Evolutionary conservation across 2,797 vertebrate species (phyloP).

Genomic region (Philypnodon macrostomus): DNA sequence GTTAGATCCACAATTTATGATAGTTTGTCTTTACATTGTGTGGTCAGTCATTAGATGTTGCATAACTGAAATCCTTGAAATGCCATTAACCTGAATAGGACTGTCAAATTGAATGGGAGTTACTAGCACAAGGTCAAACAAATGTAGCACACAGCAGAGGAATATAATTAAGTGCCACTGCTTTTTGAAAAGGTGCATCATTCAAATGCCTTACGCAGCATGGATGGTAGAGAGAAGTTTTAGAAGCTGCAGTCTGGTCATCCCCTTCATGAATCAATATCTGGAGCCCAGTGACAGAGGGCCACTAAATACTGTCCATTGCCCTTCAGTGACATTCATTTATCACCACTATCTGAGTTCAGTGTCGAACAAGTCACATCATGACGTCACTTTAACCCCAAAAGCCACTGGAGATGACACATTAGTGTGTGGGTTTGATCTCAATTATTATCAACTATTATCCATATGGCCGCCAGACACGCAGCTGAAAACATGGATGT

Average conservation of each 20-base stretch:
- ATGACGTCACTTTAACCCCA: constrained; percentile 7
- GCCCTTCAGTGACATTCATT: constrained; percentile 23
- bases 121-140: neutral
- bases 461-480: neutral
- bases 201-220: neutral
- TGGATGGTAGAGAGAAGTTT: no score
- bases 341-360: constrained; percentile 25
- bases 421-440: constrained; percentile 14
- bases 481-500: neutral
- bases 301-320: constrained; percentile 26
- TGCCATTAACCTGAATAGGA: no score
- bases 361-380: constrained; percentile 13
- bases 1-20: no score
- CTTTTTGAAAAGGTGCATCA: neutral
- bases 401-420: constrained; percentile 1
- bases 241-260: constrained; percentile 5
- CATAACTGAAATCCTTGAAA: no score
- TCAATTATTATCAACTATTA: neutral
- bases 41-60: no score
- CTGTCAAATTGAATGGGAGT: neutral
- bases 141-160: no score
- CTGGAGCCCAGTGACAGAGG: constrained; percentile 7
- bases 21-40: no score
- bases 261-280: constrained; percentile 24
- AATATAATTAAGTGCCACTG: neutral